Percentiles rank a stretch among this genome's conserved stretches.
Conservation (phyloP, 2,888 invertebrate species). For the Norana najaformis region DNA sequence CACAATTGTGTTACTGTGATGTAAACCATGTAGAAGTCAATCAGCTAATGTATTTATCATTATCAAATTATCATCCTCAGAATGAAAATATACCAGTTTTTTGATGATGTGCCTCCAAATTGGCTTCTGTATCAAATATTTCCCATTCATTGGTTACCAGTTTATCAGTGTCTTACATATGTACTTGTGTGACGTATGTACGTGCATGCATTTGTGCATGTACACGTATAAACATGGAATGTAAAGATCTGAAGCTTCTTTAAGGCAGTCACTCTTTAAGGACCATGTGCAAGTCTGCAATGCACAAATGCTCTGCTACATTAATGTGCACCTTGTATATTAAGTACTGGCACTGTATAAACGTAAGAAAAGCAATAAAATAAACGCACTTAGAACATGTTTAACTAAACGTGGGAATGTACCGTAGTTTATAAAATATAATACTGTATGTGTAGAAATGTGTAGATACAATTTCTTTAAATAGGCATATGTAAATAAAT, state of each 20-base stretch:
- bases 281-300: not conserved
- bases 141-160: not conserved
- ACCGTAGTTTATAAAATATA: not conserved
- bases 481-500: not conserved
- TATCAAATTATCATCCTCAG: not conserved
- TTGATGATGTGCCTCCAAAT: not conserved
- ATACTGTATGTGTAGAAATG: constrained; percentile 5
- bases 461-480: not conserved
- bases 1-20: not conserved
- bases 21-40: not conserved
- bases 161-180: not conserved
- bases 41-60: not conserved
- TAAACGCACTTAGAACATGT: not conserved
- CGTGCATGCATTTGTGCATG: not conserved
- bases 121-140: constrained; percentile 13
- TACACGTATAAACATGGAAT: not conserved
- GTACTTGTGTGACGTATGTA: not conserved
- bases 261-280: not conserved
- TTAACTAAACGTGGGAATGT: not conserved
- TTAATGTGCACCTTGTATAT: not conserved
- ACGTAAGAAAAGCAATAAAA: not conserved
- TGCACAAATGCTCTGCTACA: not conserved
- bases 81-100: not conserved
- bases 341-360: not conserved
- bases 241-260: not conserved